A percentile compares a stretch with the other conserved stretches of the same genome.
phyloP scores from a whole-genome alignment of 2,797 vertebrate species.

The Adelosebastes latens region DNA sequence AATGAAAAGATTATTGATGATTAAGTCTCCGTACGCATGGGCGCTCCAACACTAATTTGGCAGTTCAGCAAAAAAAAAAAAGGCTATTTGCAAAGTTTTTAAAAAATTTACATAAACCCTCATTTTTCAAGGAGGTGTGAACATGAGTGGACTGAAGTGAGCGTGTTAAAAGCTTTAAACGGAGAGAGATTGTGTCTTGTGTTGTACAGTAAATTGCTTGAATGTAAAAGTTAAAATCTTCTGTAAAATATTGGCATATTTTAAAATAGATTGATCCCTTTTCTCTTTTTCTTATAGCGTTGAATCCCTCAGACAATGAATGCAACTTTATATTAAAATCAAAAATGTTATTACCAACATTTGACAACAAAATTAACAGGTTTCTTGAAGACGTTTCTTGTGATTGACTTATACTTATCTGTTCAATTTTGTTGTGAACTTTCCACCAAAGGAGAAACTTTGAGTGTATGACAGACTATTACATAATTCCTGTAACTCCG shows the following conservation, averaged over 20 bases:
- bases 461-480: neutral
- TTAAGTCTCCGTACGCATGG: conserved; percentile 36
- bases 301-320: neutral
- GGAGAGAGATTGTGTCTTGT: neutral
- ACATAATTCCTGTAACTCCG: neutral
- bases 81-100: conserved; percentile 42
- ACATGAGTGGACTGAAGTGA: conserved; percentile 15
- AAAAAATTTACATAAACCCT: conserved; percentile 61
- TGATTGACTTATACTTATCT: neutral
- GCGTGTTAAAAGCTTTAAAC: conserved; percentile 3
- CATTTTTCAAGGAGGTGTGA: conserved; percentile 35
- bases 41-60: conserved; percentile 38
- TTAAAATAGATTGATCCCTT: neutral
- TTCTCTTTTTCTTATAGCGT: neutral
- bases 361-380: neutral
- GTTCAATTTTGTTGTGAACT: conserved; percentile 13
- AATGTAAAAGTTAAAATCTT: neutral
- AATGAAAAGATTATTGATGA: conserved; percentile 65
- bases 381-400: too few species aligned
- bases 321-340: neutral
- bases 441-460: conserved; percentile 10
- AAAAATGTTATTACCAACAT: neutral
- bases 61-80: conserved; percentile 51
- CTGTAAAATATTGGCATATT: neutral
- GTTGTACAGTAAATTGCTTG: neutral